Conservation (phyloP, 2,797 vertebrate species). For the Sebastes cheni region DNA sequence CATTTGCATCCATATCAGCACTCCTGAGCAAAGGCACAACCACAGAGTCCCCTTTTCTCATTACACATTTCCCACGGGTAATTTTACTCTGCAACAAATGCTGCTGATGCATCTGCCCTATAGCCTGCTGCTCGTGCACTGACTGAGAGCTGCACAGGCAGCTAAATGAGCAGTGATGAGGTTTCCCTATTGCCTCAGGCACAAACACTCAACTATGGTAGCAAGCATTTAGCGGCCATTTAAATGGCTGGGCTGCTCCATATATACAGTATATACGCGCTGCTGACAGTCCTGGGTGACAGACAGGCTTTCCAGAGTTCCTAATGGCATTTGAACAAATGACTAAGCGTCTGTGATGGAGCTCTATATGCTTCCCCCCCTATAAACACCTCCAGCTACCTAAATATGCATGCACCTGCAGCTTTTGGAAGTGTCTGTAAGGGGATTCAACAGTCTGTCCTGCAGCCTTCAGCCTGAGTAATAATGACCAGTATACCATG, state of each 20-base stretch:
- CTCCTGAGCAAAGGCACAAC: not conserved
- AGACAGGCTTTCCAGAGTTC: not conserved
- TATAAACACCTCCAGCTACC: not conserved
- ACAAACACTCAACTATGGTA: constrained; percentile 16
- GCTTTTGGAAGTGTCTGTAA: not conserved
- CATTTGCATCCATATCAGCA: constrained; percentile 50
- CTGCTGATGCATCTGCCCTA: constrained; percentile 19
- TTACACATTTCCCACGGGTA: constrained; percentile 30
- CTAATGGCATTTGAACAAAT: constrained; percentile 20
- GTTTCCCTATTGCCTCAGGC: constrained; percentile 29
- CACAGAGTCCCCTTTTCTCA: constrained; percentile 14
- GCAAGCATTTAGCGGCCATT: constrained; percentile 29
- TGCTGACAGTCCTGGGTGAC: not conserved
- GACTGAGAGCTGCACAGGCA: constrained; percentile 5
- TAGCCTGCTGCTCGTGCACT: not conserved
- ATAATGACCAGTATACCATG: not conserved
- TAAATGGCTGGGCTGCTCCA: not conserved
- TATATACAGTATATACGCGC: not conserved
- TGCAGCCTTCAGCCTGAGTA: not conserved
- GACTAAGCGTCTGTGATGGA: not conserved
- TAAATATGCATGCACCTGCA: not conserved
- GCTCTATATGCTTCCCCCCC: not conserved
- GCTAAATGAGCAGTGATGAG: constrained; percentile 26
- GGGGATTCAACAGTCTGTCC: not conserved
- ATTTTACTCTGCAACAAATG: constrained; percentile 34